Base-by-base conservation (phyloP, 2,113 vertebrate genomes). In the Phrynosoma blainvillii region DNA sequence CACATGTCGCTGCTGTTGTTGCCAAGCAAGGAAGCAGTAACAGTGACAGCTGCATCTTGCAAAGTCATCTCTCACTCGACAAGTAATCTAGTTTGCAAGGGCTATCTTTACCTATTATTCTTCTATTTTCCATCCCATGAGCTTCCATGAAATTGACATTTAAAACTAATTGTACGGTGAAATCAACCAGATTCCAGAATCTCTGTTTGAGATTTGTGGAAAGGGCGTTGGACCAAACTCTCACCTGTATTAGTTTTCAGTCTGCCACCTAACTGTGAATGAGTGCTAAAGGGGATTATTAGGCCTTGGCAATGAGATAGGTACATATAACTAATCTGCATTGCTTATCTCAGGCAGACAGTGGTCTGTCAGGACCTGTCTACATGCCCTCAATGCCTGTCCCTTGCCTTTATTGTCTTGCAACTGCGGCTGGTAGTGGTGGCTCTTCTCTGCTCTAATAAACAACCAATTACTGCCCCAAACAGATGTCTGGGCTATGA, bases 61-160 rank as follows among this genome's bases (percentile, higher is more conserved):
- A 88, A 18, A 93, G 76, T 85, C 78, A 88, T 92, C 92, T 91
- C 82, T 92, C 89, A 1, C 79, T 92, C 93, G 87, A 27, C 95
- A 90, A 94, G 95, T 95, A 95, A 96, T 94, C 94, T 93, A 91
- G 87, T 95, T 93, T 94, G 91, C 92, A 94, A 94, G 95, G 94
- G 93, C 88, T 92, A 95, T 91, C 95, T 95, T 96, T 90, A 95
- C 90, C 95, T 94, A 84, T 93, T 92, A 88, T 94, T 95, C 93
- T 93, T 95, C 96, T 96, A 94, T 97, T 98, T 97, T 98, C 98
- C 97, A 97, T 95, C 96, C 96, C 96, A 92, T 96, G 96, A 97
- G 96, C 96, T 40, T 21, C 98, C 97, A 95, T 98, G 98, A 98
- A 98, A 98, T 98, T 98, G 98, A 97, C 97, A 98, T 98, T 98